These are phyloP conservation scores for Drosophila rufa DNA, from an alignment of 1,140 invertebrate genomes.

Conservation along the genomic window DNA sequence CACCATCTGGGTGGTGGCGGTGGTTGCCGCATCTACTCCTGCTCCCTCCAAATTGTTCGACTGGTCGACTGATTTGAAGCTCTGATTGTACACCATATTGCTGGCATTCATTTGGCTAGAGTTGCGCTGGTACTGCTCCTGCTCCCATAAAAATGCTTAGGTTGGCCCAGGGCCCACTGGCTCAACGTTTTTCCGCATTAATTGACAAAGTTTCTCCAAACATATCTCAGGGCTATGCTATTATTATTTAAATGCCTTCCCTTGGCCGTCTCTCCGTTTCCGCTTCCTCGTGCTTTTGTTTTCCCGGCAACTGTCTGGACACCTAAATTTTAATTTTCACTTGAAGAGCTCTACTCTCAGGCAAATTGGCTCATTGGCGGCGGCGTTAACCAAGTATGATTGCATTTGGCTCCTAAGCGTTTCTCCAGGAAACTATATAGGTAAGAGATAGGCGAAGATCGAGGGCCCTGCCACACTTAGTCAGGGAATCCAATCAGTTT, in stretches of 20 bases:
- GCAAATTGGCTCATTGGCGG: no score
- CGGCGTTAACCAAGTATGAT: slow-evolving; percentile 59
- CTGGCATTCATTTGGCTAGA: no score
- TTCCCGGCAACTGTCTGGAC: no score
- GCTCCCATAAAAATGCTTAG: background rate
- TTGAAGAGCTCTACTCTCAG: background rate
- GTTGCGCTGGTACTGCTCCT: no score
- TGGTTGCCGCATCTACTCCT: no score
- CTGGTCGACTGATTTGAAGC: no score
- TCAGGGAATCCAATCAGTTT: slow-evolving; percentile 73
- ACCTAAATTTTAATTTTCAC: no score
- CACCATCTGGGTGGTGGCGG: no score
- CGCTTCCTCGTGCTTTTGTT: no score
- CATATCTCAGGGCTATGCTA: slow-evolving; percentile 50
- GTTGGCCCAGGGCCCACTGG: slow-evolving; percentile 7
- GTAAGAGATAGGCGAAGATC: background rate
- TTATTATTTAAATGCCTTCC: slow-evolving; percentile 55
- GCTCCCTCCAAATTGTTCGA: no score
- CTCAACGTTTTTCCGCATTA: slow-evolving; percentile 17
- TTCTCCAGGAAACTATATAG: slow-evolving; percentile 10
- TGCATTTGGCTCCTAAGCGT: slow-evolving; percentile 73
- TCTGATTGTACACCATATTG: background rate
- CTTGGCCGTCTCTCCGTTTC: slow-evolving; percentile 25
- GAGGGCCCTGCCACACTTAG: slow-evolving; percentile 43
- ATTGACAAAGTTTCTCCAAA: slow-evolving; percentile 59